Conservation (phyloP, 2,113 vertebrate genomes). For the Ursus arctos region DNA sequence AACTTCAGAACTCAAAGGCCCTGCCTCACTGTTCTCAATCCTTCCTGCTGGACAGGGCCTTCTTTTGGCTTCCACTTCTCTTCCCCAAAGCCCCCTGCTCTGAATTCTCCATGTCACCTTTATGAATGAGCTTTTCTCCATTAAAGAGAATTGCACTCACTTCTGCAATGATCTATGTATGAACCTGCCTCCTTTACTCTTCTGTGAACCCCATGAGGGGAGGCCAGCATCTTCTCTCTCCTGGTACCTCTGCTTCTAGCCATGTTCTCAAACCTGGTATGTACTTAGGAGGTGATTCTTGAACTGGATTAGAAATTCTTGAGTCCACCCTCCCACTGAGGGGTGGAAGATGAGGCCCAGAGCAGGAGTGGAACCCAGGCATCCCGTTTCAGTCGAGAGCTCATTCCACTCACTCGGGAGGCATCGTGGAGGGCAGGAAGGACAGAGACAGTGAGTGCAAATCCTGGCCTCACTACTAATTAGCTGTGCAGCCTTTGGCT, state of each 20-base stretch:
- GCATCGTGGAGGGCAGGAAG: neutral
- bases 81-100: neutral
- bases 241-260: neutral
- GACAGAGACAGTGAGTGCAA: neutral
- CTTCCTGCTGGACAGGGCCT: neutral
- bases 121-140: neutral
- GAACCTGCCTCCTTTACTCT: neutral
- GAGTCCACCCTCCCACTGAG: neutral
- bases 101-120: neutral
- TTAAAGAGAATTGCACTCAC: neutral
- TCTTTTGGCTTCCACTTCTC: neutral
- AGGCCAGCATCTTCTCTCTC: neutral
- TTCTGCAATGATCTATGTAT: neutral
- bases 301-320: neutral
- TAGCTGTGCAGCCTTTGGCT: neutral
- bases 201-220: neutral
- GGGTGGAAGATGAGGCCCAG: neutral
- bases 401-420: neutral
- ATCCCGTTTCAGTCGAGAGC: neutral
- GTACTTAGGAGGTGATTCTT: neutral
- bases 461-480: neutral
- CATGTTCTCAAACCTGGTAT: neutral
- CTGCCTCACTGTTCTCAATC: neutral
- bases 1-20: neutral
- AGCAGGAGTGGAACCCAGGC: neutral